Percentiles rank a stretch among this genome's conserved stretches.
Evolutionary conservation across 2,113 vertebrate species (phyloP).

Genomic region (Irena cyanogastra): DNA sequence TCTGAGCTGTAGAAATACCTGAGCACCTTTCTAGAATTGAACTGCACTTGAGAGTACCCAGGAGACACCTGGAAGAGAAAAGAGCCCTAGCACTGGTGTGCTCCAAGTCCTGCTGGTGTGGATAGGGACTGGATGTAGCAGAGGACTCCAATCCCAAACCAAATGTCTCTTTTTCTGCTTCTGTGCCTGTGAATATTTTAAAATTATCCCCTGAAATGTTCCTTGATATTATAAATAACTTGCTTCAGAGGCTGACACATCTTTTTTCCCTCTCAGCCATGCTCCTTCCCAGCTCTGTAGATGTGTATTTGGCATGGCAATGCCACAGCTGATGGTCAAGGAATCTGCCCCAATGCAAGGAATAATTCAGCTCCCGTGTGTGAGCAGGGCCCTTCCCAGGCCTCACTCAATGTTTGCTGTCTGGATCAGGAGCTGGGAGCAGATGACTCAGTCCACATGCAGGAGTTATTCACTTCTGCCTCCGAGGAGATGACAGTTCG

Average conservation of each 20-base stretch:
- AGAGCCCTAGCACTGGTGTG: not conserved
- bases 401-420: not conserved
- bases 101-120: not conserved
- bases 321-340: not conserved
- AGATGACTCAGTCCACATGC: not conserved
- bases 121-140: not conserved
- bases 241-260: not conserved
- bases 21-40: not conserved
- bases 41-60: not conserved
- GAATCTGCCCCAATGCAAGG: not conserved
- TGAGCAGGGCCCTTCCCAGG: rapidly evolving
- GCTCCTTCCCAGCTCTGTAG: not conserved
- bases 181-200: not conserved
- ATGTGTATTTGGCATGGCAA: not conserved
- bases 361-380: not conserved
- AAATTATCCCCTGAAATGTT: not conserved
- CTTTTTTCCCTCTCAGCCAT: not conserved
- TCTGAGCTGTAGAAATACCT: not conserved
- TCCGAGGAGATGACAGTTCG: not conserved
- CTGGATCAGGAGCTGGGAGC: not conserved
- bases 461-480: not conserved
- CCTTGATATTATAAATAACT: not conserved
- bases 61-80: not conserved
- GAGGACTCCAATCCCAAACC: not conserved
- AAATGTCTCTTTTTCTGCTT: not conserved